Conservation (phyloP, 2,888 invertebrate genomes). For the Lagria hirta region DNA sequence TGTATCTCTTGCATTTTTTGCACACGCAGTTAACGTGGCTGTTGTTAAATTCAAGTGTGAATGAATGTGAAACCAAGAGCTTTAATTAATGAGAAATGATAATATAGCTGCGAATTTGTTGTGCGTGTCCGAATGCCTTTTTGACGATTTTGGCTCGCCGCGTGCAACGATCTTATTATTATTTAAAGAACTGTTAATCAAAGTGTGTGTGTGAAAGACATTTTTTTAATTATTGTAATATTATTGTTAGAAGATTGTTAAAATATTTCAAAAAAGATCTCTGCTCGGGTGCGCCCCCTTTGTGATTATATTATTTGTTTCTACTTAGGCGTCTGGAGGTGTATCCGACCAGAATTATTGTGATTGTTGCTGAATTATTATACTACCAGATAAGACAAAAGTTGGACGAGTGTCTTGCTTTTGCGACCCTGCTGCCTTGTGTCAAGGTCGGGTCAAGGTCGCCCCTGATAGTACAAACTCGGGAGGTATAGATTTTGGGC, state of each 20-base stretch:
- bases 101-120: slow-evolving; percentile 21
- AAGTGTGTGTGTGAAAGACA: slow-evolving; percentile 38
- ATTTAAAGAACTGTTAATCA: slow-evolving; percentile 26
- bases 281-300: slow-evolving; percentile 16
- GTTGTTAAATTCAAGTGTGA: slow-evolving; percentile 44
- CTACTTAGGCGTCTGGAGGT: slow-evolving; percentile 36
- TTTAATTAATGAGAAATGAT: slow-evolving; percentile 31
- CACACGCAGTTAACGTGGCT: slow-evolving; percentile 45
- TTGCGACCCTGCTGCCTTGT: slow-evolving; percentile 47
- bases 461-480: slow-evolving; percentile 55
- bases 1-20: slow-evolving; percentile 26
- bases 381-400: slow-evolving; percentile 46
- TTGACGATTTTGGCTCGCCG: slow-evolving; percentile 6
- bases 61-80: slow-evolving; percentile 43
- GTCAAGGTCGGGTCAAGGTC: slow-evolving; percentile 51
- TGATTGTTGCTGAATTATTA: slow-evolving; percentile 47
- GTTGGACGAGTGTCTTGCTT: slow-evolving; percentile 38
- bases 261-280: slow-evolving; percentile 42
- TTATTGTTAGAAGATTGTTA: slow-evolving; percentile 57
- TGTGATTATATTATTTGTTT: slow-evolving; percentile 35
- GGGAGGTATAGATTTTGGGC: slow-evolving; percentile 51
- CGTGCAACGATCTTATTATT: slow-evolving; percentile 19
- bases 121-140: slow-evolving; percentile 14
- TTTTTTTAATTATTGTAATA: slow-evolving; percentile 51
- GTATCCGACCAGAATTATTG: slow-evolving; percentile 38